phyloP scores from a whole-genome alignment of 1,140 invertebrate species.

The Potamilus streckersoni region DNA sequence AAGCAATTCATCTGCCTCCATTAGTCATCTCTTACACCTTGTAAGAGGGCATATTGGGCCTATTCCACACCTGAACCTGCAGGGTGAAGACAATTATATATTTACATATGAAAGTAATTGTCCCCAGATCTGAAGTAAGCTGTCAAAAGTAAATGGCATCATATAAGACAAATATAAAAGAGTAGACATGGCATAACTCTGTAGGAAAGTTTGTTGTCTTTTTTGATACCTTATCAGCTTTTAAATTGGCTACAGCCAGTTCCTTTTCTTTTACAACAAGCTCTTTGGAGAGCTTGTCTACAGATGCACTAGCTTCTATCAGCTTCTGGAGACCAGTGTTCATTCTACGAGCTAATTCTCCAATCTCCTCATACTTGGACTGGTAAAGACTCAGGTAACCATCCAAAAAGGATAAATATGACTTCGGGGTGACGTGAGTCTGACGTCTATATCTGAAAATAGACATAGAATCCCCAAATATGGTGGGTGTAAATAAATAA shows the following conservation, averaged over 20 bases:
- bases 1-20: too few relatives aligned
- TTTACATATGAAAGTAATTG: too few relatives aligned
- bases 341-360: slow-evolving; percentile 85
- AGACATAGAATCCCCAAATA: not conserved
- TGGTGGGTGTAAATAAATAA: not conserved
- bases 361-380: slow-evolving; percentile 87
- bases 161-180: not conserved
- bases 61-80: too few relatives aligned
- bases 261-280: slow-evolving; percentile 95
- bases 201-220: not conserved
- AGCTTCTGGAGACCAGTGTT: slow-evolving; percentile 94
- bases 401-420: slow-evolving; percentile 94
- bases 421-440: slow-evolving; percentile 98
- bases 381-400: slow-evolving; percentile 95
- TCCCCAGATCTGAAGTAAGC: too few relatives aligned
- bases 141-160: not conserved
- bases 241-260: slow-evolving; percentile 86
- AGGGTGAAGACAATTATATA: too few relatives aligned
- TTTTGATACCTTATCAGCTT: slow-evolving; percentile 78
- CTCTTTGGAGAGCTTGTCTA: slow-evolving; percentile 90
- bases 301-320: slow-evolving; percentile 91
- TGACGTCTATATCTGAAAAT: slow-evolving; percentile 82
- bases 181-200: not conserved
- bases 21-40: too few relatives aligned
- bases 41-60: too few relatives aligned